A percentile compares a stretch with the other conserved stretches of the same genome.
These are phyloP conservation scores for Melipona quadrifasciata DNA, from an alignment of 1,140 invertebrate species.

Conservation along the genomic window DNA sequence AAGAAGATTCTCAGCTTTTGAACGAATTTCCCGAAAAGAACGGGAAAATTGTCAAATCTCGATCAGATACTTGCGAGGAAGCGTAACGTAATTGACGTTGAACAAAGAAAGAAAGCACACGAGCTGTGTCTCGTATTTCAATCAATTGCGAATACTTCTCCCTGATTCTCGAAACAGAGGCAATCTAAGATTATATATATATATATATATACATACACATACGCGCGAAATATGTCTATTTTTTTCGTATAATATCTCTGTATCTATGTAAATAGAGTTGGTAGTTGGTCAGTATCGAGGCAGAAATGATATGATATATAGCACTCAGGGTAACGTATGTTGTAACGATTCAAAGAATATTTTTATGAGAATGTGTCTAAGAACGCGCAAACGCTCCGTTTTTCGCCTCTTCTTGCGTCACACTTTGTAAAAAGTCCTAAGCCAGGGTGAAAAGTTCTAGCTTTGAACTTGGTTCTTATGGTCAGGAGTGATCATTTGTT, in stretches of 20 bases:
- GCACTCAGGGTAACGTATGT: slow-evolving; percentile 47
- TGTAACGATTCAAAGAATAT: slow-evolving; percentile 35
- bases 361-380: slow-evolving; percentile 44
- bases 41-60: slow-evolving; percentile 63
- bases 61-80: slow-evolving; percentile 40
- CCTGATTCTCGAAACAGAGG: not conserved
- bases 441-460: not conserved
- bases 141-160: not conserved
- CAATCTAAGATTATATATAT: not conserved
- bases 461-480: not conserved
- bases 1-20: slow-evolving; percentile 76
- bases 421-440: not conserved
- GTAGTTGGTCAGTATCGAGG: slow-evolving; percentile 4
- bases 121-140: not conserved
- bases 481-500: not conserved
- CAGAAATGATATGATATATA: slow-evolving; percentile 51
- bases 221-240: slow-evolving; percentile 39
- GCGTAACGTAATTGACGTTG: slow-evolving; percentile 25
- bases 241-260: slow-evolving; percentile 49
- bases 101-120: not conserved
- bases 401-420: not conserved
- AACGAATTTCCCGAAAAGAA: slow-evolving; percentile 73
- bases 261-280: slow-evolving; percentile 57
- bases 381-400: slow-evolving; percentile 24
- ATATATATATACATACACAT: not conserved